Percentiles rank a stretch among this genome's conserved stretches.
These are phyloP conservation scores for Delphinus delphis DNA, from an alignment of 2,113 vertebrate genomes.

Conservation along the genomic window DNA sequence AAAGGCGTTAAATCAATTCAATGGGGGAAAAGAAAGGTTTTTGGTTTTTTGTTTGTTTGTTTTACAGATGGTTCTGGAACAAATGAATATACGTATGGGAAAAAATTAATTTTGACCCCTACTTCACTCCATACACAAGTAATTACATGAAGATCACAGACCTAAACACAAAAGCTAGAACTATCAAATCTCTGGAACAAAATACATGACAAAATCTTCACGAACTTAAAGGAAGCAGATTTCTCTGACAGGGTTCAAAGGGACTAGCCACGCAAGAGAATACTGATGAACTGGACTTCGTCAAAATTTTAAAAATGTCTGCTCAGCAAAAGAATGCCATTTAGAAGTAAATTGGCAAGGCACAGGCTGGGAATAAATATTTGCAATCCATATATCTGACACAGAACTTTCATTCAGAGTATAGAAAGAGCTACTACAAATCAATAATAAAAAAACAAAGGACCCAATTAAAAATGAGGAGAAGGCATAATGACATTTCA, in stretches of 20 bases:
- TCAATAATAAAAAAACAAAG: slow-evolving; percentile 30
- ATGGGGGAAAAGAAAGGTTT: neutral
- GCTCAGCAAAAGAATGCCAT: slow-evolving; percentile 7
- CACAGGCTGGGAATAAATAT: slow-evolving; percentile 12
- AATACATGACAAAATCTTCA: slow-evolving; percentile 28
- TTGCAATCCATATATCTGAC: slow-evolving; percentile 15
- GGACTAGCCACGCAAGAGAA: slow-evolving; percentile 38
- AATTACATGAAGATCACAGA: neutral
- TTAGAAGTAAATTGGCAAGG: slow-evolving; percentile 21
- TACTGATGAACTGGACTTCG: neutral
- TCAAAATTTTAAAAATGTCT: slow-evolving; percentile 29
- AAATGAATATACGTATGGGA: neutral
- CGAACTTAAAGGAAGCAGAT: slow-evolving; percentile 25
- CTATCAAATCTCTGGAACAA: slow-evolving; percentile 47
- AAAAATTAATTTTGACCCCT: neutral
- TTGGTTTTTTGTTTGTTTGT: neutral
- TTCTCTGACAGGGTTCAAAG: slow-evolving; percentile 34
- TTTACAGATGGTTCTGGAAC: slow-evolving; percentile 25
- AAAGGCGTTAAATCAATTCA: slow-evolving; percentile 51
- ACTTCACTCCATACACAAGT: neutral
- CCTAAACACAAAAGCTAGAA: slow-evolving; percentile 41
- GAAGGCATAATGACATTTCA: slow-evolving; percentile 34
- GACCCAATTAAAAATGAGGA: slow-evolving; percentile 37
- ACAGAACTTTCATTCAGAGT: slow-evolving; percentile 30
- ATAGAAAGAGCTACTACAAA: slow-evolving; percentile 47